These are phyloP conservation scores for Electrona antarctica DNA, from an alignment of 2,113 vertebrate genomes.

Conservation along the genomic window DNA sequence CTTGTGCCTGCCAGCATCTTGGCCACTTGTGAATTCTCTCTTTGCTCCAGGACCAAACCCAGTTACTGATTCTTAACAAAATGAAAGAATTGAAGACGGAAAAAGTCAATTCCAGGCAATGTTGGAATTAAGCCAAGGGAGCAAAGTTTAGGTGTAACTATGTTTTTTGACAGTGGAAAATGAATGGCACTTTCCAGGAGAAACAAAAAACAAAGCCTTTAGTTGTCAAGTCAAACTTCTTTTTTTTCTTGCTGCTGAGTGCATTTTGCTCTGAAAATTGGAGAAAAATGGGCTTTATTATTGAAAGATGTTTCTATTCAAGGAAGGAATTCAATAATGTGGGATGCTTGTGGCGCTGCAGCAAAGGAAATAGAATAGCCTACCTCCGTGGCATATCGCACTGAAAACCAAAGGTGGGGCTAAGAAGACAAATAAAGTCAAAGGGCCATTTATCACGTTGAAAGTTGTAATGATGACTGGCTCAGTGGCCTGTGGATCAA, in stretches of 20 bases:
- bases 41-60: constrained; percentile 3
- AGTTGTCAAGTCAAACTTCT: no score
- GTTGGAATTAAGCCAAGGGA: constrained; percentile 10
- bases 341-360: no score
- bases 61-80: constrained; percentile 56
- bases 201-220: constrained; percentile 44
- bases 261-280: constrained; percentile 37
- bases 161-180: no score
- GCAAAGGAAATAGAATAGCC: no score
- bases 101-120: constrained; percentile 7
- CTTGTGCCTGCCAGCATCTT: no score
- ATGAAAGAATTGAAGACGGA: background rate
- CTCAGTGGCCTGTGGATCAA: constrained; percentile 9
- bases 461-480: constrained; percentile 64
- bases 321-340: no score
- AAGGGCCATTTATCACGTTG: constrained; percentile 69
- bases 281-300: constrained; percentile 38
- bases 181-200: background rate
- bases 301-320: constrained; percentile 50
- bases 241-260: constrained; percentile 14
- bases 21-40: constrained; percentile 15
- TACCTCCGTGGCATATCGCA: constrained; percentile 48
- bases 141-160: constrained; percentile 34
- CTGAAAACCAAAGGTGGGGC: constrained; percentile 36
- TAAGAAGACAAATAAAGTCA: constrained; percentile 69